Evolutionary conservation across 1,140 invertebrate genomes (phyloP).

Genomic region (Phocides pigmalion): DNA sequence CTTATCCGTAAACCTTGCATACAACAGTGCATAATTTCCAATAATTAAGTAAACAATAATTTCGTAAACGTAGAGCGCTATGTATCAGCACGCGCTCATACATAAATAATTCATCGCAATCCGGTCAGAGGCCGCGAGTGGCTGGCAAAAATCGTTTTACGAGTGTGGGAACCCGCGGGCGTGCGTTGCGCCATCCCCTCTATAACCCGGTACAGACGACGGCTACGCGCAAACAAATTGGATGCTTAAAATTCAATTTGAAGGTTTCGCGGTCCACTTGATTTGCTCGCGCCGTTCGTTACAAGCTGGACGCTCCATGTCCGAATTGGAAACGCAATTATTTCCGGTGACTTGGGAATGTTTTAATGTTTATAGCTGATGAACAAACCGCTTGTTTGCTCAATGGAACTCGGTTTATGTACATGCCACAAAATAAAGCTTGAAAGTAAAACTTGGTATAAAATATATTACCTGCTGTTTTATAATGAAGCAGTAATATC

Average conservation of each 20-base stretch:
- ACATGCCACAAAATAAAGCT: conserved; percentile 14
- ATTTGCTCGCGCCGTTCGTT: conserved; percentile 70
- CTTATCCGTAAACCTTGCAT: background rate
- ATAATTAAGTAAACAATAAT: conserved; percentile 22
- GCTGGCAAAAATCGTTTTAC: conserved; percentile 71
- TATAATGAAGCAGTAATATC: background rate
- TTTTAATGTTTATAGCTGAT: conserved; percentile 59
- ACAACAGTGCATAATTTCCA: conserved; percentile 9
- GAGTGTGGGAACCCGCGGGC: conserved; percentile 60
- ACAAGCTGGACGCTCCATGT: conserved; percentile 69
- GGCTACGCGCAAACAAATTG: conserved; percentile 76
- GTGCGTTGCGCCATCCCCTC: conserved; percentile 37
- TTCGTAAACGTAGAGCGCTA: conserved; percentile 21
- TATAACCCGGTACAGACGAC: conserved; percentile 56
- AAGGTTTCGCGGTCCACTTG: conserved; percentile 79
- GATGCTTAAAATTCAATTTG: conserved; percentile 83
- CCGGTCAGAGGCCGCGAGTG: conserved; percentile 45
- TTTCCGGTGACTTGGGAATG: conserved; percentile 62
- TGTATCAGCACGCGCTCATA: conserved; percentile 31
- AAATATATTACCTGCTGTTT: background rate
- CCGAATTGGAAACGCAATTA: conserved; percentile 73
- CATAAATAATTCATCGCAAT: conserved; percentile 73
- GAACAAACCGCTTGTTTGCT: conserved; percentile 38
- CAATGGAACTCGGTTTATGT: conserved; percentile 32
- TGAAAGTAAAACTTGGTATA: conserved; percentile 1